These are phyloP conservation scores for Isotomurus palustris DNA, from an alignment of 2,888 invertebrate genomes.

Conservation along the genomic window DNA sequence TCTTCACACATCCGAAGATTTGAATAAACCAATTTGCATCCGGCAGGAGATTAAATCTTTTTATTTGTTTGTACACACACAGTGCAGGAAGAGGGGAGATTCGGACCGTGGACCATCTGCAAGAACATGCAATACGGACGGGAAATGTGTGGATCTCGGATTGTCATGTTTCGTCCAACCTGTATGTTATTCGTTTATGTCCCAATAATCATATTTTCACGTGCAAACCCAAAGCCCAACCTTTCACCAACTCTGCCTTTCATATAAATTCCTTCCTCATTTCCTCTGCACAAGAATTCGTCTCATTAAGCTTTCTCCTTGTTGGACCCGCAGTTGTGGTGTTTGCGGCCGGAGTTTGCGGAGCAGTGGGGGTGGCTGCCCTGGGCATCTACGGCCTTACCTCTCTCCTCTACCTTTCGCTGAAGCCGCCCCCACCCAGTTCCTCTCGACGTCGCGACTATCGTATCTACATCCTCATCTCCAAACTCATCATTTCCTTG, in stretches of 20 bases:
- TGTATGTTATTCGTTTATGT: constrained; percentile 54
- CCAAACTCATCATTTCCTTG: constrained; percentile 71
- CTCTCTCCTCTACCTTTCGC: constrained; percentile 76
- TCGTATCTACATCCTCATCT: constrained; percentile 61
- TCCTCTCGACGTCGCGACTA: constrained; percentile 8
- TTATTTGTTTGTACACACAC: constrained; percentile 41
- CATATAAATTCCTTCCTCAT: background rate
- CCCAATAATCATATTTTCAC: background rate
- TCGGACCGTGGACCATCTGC: constrained; percentile 83
- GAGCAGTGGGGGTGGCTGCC: constrained; percentile 66
- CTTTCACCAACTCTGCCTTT: background rate
- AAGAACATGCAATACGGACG: constrained; percentile 73
- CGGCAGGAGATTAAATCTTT: background rate
- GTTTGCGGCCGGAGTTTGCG: constrained; percentile 74
- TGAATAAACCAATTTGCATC: background rate
- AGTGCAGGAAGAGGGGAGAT: constrained; percentile 74
- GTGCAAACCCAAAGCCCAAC: too few relatives aligned
- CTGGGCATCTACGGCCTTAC: constrained; percentile 73
- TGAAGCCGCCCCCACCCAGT: constrained; percentile 61
- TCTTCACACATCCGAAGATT: too few relatives aligned
- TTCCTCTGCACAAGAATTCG: too few relatives aligned
- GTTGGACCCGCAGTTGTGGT: constrained; percentile 64
- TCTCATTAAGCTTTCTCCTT: background rate
- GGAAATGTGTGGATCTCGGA: constrained; percentile 73
- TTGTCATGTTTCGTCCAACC: constrained; percentile 71